Evolutionary conservation across 1,140 invertebrate species (phyloP).

Genomic region (Drosophila orena): DNA sequence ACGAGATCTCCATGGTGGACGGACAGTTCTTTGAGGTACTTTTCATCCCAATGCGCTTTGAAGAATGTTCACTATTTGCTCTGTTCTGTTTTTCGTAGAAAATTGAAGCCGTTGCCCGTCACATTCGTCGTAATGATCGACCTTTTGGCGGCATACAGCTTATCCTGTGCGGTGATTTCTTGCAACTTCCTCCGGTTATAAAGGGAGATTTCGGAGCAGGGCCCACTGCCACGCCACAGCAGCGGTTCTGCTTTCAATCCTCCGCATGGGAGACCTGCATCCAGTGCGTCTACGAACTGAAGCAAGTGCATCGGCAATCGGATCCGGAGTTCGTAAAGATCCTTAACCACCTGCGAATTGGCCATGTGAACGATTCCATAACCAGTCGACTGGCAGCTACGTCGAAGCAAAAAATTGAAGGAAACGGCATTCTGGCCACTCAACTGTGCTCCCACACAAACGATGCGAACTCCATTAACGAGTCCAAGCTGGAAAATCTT

Average conservation of each 20-base stretch:
- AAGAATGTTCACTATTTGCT: neutral
- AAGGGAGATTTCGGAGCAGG: conserved; percentile 79
- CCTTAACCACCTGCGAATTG: conserved; percentile 93
- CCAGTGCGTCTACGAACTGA: conserved; percentile 91
- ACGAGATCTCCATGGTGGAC: conserved; percentile 98
- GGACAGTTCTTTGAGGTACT: conserved; percentile 92
- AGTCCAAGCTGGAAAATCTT: conserved; percentile 90
- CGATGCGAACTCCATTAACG: conserved; percentile 95
- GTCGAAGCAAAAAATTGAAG: conserved; percentile 91
- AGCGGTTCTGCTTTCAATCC: conserved; percentile 96
- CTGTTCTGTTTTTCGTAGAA: conserved; percentile 87
- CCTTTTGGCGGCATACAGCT: conserved; percentile 98
- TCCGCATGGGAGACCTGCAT: conserved; percentile 93
- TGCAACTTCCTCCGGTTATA: conserved; percentile 96
- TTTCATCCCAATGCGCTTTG: neutral
- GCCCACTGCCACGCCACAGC: conserved; percentile 65
- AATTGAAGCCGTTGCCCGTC: conserved; percentile 92
- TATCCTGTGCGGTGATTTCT: conserved; percentile 97
- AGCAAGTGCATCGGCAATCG: conserved; percentile 94
- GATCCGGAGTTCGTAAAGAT: conserved; percentile 95
- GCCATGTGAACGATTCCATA: conserved; percentile 90
- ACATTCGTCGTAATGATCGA: conserved; percentile 91
- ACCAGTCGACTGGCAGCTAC: conserved; percentile 88
- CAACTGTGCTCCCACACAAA: conserved; percentile 96
- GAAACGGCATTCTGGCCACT: conserved; percentile 94